phyloP scores from a whole-genome alignment of 2,797 vertebrate genomes.

The Pangasius macronema region DNA sequence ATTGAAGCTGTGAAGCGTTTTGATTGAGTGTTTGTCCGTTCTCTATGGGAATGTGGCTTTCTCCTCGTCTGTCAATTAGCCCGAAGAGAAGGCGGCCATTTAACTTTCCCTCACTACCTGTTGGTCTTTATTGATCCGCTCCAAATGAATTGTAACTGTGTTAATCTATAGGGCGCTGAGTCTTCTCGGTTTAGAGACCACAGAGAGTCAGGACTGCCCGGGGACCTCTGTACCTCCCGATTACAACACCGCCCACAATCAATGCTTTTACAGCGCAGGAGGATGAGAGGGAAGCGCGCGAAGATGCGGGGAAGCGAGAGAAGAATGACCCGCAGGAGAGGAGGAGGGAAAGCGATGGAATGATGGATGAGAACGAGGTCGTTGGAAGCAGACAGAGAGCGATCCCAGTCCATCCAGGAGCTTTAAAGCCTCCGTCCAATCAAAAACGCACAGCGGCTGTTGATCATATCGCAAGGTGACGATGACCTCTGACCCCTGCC shows the following conservation, averaged over 20 bases:
- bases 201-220: constrained; percentile 26
- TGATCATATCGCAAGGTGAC: constrained; percentile 74
- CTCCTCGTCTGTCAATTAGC: constrained; percentile 35
- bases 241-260: constrained; percentile 51
- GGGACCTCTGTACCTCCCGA: constrained; percentile 36
- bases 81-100: constrained; percentile 26
- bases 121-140: constrained; percentile 55
- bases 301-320: neutral
- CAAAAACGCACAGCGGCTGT: constrained; percentile 51
- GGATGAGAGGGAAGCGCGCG: neutral
- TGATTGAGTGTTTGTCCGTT: neutral
- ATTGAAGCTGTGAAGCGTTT: neutral
- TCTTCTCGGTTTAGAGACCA: constrained; percentile 48
- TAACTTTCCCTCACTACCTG: constrained; percentile 53
- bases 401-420: constrained; percentile 22
- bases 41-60: constrained; percentile 28
- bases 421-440: constrained; percentile 25
- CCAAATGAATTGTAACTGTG: constrained; percentile 54
- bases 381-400: neutral
- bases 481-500: constrained; percentile 73
- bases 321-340: neutral
- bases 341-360: constrained; percentile 14
- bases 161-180: constrained; percentile 49
- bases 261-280: constrained; percentile 43
- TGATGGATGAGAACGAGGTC: constrained; percentile 20